Base-by-base conservation (phyloP, 2,888 invertebrate genomes). In the Ceraclea dissimilis region DNA sequence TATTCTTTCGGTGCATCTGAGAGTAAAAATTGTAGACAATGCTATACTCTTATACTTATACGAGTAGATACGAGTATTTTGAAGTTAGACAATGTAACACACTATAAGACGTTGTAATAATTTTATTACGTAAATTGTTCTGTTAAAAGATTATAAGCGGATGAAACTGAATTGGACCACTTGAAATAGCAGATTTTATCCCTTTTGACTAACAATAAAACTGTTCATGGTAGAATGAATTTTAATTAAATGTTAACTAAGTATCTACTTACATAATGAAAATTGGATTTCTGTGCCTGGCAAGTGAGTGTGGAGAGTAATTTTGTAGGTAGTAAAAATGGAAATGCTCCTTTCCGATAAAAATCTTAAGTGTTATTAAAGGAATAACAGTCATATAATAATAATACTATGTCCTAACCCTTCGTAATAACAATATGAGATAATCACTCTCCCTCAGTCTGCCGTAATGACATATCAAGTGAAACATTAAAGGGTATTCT, bases 161-260 rank as follows among this genome's bases (percentile, higher is more conserved):
- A 56, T 48, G 51, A 20, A 51, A 54, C 51, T 49, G 52, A 52
- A 55, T 17, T 18, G 58, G 54, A 55, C 51, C 58, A 54, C 58
- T 58, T 39, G 51, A 43, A 54, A 51, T 51, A 55, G 54, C 58
- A 58, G 58, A 58, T 58, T 58, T 58, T 47, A 59, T 56, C 56
- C 55, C 21, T 52, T 49, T 52, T 49, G 56, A 52, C 46, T 49
- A 55, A 59, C 58, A 59, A 56, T 59, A 59, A 59, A 59, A 59
- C 55, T 52, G 52, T 52, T 59, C 58, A 52, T 52, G 51, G 50
- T 39, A 54, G 58, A 58, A 58, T 55, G 58, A 58, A 51, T 52
- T 51, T 58, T 58, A 58, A 58, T 58, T 58, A 58, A 58, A 54
- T 55, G 51, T 48, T 47, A 51, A 52, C 49, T 34, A 51, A 43